Conservation (phyloP, 2,113 vertebrate genomes). For the Microcebus jonahi region DNA sequence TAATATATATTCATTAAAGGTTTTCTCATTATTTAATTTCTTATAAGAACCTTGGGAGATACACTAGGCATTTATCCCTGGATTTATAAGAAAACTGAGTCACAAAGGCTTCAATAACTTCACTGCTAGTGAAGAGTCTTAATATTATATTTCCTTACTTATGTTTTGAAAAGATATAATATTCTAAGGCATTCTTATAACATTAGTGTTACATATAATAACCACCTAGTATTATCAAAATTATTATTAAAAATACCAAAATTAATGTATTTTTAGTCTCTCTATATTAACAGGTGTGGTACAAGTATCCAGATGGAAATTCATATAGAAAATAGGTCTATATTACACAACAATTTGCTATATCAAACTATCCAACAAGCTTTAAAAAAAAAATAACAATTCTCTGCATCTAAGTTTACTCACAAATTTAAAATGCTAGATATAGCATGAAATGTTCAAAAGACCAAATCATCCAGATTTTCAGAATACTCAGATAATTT, state of each 20-base stretch:
- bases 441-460: slow-evolving; percentile 52
- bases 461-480: slow-evolving; percentile 42
- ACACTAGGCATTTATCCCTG: neutral
- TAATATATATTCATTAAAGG: slow-evolving; percentile 3
- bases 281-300: neutral
- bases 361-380: neutral
- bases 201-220: neutral
- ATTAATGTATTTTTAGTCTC: neutral
- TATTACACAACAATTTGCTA: neutral
- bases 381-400: neutral
- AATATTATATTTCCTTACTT: neutral
- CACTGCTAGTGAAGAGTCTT: neutral
- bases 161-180: slow-evolving; percentile 9
- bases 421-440: slow-evolving; percentile 40
- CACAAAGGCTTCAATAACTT: slow-evolving; percentile 42
- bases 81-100: slow-evolving; percentile 8
- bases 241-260: slow-evolving; percentile 45
- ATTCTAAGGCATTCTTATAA: slow-evolving; percentile 22
- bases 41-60: neutral
- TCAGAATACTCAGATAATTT: slow-evolving; percentile 43
- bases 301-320: slow-evolving; percentile 30
- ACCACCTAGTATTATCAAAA: neutral
- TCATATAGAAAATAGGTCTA: neutral
- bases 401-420: neutral
- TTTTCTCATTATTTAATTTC: slow-evolving; percentile 43